Evolutionary conservation across 2,888 invertebrate genomes (phyloP).

Genomic region (Acronicta aceris): DNA sequence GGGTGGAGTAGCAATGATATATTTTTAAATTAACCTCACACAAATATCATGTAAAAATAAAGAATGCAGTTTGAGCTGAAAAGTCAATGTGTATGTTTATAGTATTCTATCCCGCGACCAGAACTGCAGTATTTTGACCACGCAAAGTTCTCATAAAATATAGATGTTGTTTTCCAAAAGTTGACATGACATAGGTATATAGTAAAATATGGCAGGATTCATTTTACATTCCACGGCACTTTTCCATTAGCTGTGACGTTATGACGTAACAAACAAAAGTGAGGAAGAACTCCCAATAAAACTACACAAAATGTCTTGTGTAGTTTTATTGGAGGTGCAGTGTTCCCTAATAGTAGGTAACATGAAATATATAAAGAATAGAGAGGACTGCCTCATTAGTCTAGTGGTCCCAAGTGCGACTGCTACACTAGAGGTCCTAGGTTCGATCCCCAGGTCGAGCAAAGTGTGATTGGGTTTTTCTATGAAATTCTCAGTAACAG

Average conservation of each 20-base stretch:
- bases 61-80: background rate
- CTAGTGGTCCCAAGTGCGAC: too few species aligned
- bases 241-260: constrained; percentile 34
- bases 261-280: constrained; percentile 22
- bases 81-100: constrained; percentile 1
- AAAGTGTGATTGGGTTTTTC: too few species aligned
- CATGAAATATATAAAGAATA: too few species aligned
- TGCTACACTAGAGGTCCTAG: too few species aligned
- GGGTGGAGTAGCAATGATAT: too few species aligned
- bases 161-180: constrained; percentile 33
- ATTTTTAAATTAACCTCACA: background rate
- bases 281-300: background rate
- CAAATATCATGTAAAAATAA: background rate
- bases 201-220: constrained; percentile 16
- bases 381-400: too few species aligned
- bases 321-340: constrained; percentile 7
- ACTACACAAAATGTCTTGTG: too few species aligned
- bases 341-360: background rate
- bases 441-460: too few species aligned
- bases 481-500: too few species aligned
- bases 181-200: constrained; percentile 17
- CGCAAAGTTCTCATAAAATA: constrained; percentile 27
- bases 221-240: constrained; percentile 35
- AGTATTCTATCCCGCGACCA: constrained; percentile 15
- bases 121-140: constrained; percentile 10